phyloP scores from a whole-genome alignment of 2,888 invertebrate genomes.

The Ophonus ardosiacus region DNA sequence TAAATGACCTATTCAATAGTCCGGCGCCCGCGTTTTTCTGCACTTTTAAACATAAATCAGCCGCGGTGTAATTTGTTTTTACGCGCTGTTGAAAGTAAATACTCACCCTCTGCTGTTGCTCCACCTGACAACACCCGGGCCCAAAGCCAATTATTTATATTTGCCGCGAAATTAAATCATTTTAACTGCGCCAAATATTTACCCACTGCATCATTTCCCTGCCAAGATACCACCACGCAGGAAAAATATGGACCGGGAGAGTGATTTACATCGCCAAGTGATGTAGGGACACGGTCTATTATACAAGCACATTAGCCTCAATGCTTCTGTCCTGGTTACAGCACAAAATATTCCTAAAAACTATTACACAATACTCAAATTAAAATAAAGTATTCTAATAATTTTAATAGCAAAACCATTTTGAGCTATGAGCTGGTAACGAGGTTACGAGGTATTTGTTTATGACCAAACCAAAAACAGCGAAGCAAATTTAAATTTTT shows the following conservation, averaged over 20 bases:
- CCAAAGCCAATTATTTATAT: slow-evolving; percentile 28
- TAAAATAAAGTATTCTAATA: not conserved
- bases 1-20: slow-evolving; percentile 64
- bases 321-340: not conserved
- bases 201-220: slow-evolving; percentile 1
- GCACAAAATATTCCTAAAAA: not conserved
- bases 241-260: not conserved
- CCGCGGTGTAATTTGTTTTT: slow-evolving; percentile 62
- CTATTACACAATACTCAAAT: not conserved
- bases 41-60: slow-evolving; percentile 64
- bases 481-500: too few species aligned
- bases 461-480: too few species aligned
- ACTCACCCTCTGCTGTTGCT: slow-evolving; percentile 27
- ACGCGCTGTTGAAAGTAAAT: slow-evolving; percentile 62
- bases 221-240: slow-evolving; percentile 1
- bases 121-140: not conserved
- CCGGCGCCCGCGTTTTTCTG: slow-evolving; percentile 49
- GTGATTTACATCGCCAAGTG: not conserved
- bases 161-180: slow-evolving; percentile 37
- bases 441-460: too few species aligned
- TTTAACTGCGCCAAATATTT: slow-evolving; percentile 38
- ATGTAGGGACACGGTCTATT: not conserved
- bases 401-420: too few species aligned
- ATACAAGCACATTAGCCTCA: not conserved
- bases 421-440: too few species aligned